Conservation (phyloP, 2,888 invertebrate species). For the Sthenelais limicola region DNA sequence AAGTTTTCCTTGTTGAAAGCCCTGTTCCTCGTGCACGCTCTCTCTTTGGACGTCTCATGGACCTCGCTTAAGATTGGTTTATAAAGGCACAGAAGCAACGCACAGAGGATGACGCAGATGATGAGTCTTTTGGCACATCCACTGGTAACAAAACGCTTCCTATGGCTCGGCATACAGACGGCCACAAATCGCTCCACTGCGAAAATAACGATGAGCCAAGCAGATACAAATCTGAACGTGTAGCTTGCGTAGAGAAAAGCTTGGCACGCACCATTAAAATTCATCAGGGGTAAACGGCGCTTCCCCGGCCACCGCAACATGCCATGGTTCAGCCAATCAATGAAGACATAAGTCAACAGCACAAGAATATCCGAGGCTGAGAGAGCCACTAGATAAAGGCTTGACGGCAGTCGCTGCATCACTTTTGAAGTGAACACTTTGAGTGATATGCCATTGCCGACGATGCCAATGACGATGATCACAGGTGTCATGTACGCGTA, state of each 20-base stretch:
- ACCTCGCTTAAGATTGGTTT: conserved; percentile 61
- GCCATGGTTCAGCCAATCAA: conserved; percentile 66
- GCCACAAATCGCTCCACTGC: conserved; percentile 65
- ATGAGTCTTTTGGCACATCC: conserved; percentile 59
- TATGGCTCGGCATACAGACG: conserved; percentile 66
- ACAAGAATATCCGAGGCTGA: conserved; percentile 85
- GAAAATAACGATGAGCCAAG: conserved; percentile 68
- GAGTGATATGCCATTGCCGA: conserved; percentile 45
- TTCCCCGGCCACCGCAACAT: conserved; percentile 54
- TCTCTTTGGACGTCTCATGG: conserved; percentile 35
- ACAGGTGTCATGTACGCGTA: conserved; percentile 41
- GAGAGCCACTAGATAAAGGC: conserved; percentile 84
- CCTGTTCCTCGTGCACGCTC: conserved; percentile 57
- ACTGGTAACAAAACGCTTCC: conserved; percentile 60
- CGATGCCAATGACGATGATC: conserved; percentile 32
- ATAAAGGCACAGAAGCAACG: conserved; percentile 56
- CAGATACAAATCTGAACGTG: conserved; percentile 63
- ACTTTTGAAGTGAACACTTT: conserved; percentile 83
- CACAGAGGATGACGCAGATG: conserved; percentile 54
- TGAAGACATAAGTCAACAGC: conserved; percentile 75
- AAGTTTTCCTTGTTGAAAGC: conserved; percentile 57
- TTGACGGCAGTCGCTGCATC: conserved; percentile 80
- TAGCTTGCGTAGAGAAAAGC: conserved; percentile 80
- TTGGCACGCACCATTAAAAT: conserved; percentile 79
- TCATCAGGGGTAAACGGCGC: conserved; percentile 58